Conservation (phyloP, 2,888 invertebrate species). For the Caenorhabditis becei region DNA sequence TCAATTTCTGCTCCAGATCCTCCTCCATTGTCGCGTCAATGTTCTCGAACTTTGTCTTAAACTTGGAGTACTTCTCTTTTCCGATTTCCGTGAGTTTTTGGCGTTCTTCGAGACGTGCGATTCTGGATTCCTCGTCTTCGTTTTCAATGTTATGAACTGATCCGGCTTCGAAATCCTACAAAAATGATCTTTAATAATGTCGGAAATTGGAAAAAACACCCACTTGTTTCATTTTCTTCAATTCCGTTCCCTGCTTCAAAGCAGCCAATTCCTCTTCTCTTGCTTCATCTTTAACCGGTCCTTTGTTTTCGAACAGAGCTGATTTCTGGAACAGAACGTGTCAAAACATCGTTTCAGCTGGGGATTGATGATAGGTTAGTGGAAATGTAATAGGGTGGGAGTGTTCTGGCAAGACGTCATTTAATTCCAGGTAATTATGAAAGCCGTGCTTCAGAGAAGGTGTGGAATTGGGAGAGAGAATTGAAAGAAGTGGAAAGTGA, state of each 20-base stretch:
- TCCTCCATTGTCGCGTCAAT: slow-evolving; percentile 74
- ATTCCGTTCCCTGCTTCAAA: slow-evolving; percentile 71
- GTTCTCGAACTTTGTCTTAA: slow-evolving; percentile 80
- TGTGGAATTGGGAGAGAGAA: not conserved
- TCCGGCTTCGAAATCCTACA: slow-evolving; percentile 71
- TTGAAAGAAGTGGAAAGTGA: slow-evolving; percentile 27
- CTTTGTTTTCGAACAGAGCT: slow-evolving; percentile 75
- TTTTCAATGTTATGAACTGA: slow-evolving; percentile 68
- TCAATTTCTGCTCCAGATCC: slow-evolving; percentile 75
- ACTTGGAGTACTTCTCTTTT: slow-evolving; percentile 78
- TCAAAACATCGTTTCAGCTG: slow-evolving; percentile 10
- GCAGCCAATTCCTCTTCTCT: slow-evolving; percentile 77
- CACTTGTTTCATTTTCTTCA: slow-evolving; percentile 75
- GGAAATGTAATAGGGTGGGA: slow-evolving; percentile 15
- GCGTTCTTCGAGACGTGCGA: slow-evolving; percentile 69
- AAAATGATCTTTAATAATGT: not conserved
- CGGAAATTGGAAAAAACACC: not conserved
- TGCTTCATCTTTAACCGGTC: slow-evolving; percentile 74
- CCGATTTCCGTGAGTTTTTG: slow-evolving; percentile 72
- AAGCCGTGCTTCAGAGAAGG: slow-evolving; percentile 1
- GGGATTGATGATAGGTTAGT: slow-evolving; percentile 2
- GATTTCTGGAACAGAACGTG: slow-evolving; percentile 74
- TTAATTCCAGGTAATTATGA: not conserved
- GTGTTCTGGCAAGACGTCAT: not conserved
- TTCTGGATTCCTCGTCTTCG: slow-evolving; percentile 67